These are phyloP conservation scores for Pterois miles DNA, from an alignment of 2,797 vertebrate genomes.

Conservation along the genomic window DNA sequence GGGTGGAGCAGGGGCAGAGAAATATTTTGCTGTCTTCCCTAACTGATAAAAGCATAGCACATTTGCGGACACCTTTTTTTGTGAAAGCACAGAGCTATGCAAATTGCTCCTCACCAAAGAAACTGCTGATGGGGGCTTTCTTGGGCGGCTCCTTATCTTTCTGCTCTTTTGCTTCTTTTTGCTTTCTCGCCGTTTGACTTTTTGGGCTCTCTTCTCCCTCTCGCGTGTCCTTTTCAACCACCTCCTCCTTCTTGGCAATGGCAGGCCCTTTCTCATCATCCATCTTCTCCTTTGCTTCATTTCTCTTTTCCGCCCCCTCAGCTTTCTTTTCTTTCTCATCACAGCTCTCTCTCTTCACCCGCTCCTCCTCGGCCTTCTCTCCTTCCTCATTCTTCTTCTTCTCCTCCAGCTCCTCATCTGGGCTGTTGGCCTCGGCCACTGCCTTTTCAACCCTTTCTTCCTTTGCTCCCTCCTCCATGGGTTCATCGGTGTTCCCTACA, in stretches of 20 bases:
- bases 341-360: constrained; percentile 17
- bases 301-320: constrained; percentile 56
- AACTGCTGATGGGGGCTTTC: constrained; percentile 84
- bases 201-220: constrained; percentile 58
- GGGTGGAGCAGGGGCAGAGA: constrained; percentile 9
- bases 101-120: constrained; percentile 87
- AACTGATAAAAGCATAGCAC: constrained; percentile 56
- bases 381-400: constrained; percentile 31
- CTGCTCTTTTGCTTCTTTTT: constrained; percentile 62
- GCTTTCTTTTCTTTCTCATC: constrained; percentile 53
- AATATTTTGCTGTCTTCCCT: constrained; percentile 31
- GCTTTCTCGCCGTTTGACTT: constrained; percentile 52
- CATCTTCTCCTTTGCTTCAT: constrained; percentile 41
- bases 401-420: constrained; percentile 42
- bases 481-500: constrained; percentile 56
- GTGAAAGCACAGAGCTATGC: constrained; percentile 63
- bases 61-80: constrained; percentile 47
- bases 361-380: constrained; percentile 40
- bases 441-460: constrained; percentile 59
- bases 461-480: constrained; percentile 71
- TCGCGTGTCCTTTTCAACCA: constrained; percentile 51
- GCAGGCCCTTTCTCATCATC: constrained; percentile 55
- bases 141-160: constrained; percentile 71
- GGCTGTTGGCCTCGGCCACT: constrained; percentile 40
- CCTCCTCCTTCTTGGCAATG: constrained; percentile 20